phyloP scores from a whole-genome alignment of 1,140 invertebrate species.

The Ditylenchus dipsaci region DNA sequence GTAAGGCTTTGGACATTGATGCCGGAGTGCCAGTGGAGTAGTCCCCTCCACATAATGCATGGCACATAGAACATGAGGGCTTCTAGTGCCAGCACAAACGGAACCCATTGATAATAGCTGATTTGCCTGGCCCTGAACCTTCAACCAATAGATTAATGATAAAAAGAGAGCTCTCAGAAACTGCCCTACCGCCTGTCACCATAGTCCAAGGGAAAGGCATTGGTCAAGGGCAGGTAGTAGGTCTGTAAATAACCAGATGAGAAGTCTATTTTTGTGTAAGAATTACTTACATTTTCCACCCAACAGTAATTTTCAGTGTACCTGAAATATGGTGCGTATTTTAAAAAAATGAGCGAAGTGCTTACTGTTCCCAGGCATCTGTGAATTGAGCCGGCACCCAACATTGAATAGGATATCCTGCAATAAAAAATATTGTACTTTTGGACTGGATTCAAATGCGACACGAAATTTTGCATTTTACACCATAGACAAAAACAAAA shows the following conservation, averaged over 20 bases:
- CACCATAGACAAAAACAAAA: background rate
- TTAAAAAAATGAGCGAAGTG: too few relatives aligned
- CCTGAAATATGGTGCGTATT: too few relatives aligned
- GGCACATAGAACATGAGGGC: conserved; percentile 64
- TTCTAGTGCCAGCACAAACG: conserved; percentile 60
- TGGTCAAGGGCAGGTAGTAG: conserved; percentile 56
- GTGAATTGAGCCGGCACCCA: conserved; percentile 59
- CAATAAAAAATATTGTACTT: conserved; percentile 5
- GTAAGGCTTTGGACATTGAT: conserved; percentile 58
- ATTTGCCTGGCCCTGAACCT: conserved; percentile 54
- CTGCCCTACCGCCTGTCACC: conserved; percentile 51
- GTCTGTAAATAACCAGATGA: conserved; percentile 27
- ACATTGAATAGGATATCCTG: conserved; percentile 57
- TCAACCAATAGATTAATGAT: background rate
- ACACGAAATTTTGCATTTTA: too few relatives aligned
- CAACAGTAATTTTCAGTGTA: conserved; percentile 58
- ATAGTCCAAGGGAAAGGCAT: conserved; percentile 57
- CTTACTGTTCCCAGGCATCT: conserved; percentile 58
- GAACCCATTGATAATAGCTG: conserved; percentile 63
- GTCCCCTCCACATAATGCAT: conserved; percentile 61
- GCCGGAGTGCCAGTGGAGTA: conserved; percentile 59
- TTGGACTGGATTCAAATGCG: too few relatives aligned
- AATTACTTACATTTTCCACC: conserved; percentile 51
- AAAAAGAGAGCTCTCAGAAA: background rate
- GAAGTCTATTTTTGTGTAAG: background rate